Conservation (phyloP, 2,113 vertebrate genomes). For the Thermophis baileyi region DNA sequence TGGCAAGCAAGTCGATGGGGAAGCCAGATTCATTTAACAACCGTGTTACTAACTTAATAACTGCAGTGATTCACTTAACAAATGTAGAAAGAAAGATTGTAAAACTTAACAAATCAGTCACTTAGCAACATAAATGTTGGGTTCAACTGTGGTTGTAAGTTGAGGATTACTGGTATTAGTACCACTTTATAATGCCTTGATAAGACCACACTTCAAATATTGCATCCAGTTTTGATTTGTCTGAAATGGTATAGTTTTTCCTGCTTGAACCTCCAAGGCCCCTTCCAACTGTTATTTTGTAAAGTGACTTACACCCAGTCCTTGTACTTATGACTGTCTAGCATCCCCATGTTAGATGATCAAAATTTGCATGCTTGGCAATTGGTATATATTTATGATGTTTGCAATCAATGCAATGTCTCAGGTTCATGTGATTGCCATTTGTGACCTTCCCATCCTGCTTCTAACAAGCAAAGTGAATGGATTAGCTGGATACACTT, state of each 20-base stretch:
- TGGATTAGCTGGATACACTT: no score
- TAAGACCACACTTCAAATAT: neutral
- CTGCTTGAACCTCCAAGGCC: neutral
- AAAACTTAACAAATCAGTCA: no score
- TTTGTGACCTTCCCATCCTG: neutral
- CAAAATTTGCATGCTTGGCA: neutral
- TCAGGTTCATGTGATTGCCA: neutral
- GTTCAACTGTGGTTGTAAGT: neutral
- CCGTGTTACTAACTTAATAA: no score
- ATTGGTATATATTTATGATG: neutral
- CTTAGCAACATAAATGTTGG: no score
- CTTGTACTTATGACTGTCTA: neutral
- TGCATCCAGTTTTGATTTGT: neutral
- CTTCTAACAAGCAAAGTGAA: neutral
- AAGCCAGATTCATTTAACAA: no score
- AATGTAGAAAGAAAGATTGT: no score
- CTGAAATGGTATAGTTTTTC: neutral
- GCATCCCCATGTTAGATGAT: neutral
- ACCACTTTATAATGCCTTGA: neutral
- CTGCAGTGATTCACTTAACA: no score
- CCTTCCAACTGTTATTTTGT: neutral
- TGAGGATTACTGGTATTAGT: neutral
- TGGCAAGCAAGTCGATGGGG: no score
- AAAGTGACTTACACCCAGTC: neutral
- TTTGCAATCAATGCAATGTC: neutral